Base-by-base conservation (phyloP, 1,140 invertebrate genomes). In the Watersipora subatra region DNA sequence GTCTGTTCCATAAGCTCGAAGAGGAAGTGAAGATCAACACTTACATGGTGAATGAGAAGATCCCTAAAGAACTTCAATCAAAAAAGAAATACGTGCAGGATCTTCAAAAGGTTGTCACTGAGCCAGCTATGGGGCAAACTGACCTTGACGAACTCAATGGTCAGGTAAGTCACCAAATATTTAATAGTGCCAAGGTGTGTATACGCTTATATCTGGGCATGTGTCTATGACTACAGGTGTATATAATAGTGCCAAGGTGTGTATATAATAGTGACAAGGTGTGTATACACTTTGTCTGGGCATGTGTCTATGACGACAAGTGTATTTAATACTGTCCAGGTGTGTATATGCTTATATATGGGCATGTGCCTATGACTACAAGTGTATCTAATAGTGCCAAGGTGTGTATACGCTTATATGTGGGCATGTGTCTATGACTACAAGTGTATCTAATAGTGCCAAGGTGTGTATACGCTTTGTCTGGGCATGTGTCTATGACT, bases 41-140 rank as follows among this genome's bases (percentile, higher is more conserved):
- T 58, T 89, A 89, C 72, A 84, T 93, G 20, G 85, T 86, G 0
- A 88, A 87, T 61, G 88, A 92, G 73, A 88, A 90, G 73, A 73
- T 91, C 24, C 89, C 89, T 0, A 84, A 87, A 70, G 90, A 92
- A 76, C 81, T 88, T 27, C 71, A 78, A 1, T 75, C 76, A 0
- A 79, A 85, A 30, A 85, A 85, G 72, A 85, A 85, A 70, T 84
- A 86, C 66, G 81, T 90, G 12, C 83, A 84, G 63, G 86, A 90
- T 64, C 80, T 90, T 69, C 84, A 86, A 71, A 81, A 80, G 46
- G 85, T 90, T 19, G 84, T 86, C 1, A 80, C 83, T 17, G 85
- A 88, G 66, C 83, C 85, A 28, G 85, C 87, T 63, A 82, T 88
- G 63, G 84, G 85, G n/a, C 83, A 86, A 34, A 84, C 85, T 55